Percentiles rank a stretch among this genome's conserved stretches.
These are phyloP conservation scores for Pelodiscus sinensis DNA, from an alignment of 2,113 vertebrate species.

Conservation along the genomic window DNA sequence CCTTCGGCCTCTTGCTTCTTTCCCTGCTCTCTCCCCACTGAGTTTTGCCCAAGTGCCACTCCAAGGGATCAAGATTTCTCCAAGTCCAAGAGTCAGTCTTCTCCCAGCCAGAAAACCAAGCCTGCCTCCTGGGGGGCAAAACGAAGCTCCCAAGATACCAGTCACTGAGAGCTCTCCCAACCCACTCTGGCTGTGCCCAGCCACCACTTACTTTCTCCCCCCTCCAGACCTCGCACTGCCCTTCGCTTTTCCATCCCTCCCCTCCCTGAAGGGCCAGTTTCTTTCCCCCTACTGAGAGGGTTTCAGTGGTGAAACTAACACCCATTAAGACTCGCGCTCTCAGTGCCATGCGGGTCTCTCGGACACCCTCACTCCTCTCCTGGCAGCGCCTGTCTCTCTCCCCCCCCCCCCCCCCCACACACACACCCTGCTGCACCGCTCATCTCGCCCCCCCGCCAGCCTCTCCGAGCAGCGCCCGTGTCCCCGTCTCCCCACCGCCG, in stretches of 20 bases:
- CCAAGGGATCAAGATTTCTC: neutral
- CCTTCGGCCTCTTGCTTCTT: neutral
- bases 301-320: neutral
- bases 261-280: neutral
- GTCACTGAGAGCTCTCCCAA: neutral
- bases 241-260: neutral
- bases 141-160: neutral
- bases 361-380: neutral
- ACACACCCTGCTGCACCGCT: neutral
- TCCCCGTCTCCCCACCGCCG: too few relatives aligned
- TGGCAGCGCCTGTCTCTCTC: too few relatives aligned
- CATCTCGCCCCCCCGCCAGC: too few relatives aligned
- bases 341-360: neutral
- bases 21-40: neutral
- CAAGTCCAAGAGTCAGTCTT: neutral
- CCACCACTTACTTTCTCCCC: neutral
- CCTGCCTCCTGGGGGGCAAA: neutral
- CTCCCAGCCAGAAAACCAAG: neutral
- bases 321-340: neutral
- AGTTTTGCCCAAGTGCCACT: neutral
- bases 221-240: neutral
- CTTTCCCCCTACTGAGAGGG: neutral
- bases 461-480: neutral
- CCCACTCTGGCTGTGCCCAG: neutral
- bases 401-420: too few relatives aligned